A percentile compares a stretch with the other conserved stretches of the same genome.
phyloP scores from a whole-genome alignment of 2,888 invertebrate genomes.

The Calliopum simillimum region DNA sequence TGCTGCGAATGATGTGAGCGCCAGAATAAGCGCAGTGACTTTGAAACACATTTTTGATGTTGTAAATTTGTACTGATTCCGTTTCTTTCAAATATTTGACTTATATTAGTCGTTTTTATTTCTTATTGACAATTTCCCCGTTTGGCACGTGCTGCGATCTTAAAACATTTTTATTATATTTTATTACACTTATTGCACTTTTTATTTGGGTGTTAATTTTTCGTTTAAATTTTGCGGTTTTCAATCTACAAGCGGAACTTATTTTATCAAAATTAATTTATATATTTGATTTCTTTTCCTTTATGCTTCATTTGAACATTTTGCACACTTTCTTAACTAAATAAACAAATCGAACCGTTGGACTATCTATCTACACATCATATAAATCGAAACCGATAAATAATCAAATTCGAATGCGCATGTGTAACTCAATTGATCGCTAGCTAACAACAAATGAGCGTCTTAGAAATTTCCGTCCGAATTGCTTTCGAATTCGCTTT shows the following conservation, averaged over 20 bases:
- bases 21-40: slow-evolving; percentile 30
- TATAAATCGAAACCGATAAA: too few species aligned
- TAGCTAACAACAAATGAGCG: slow-evolving; percentile 6
- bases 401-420: too few species aligned
- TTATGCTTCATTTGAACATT: too few species aligned
- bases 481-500: slow-evolving; percentile 61
- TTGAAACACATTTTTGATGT: slow-evolving; percentile 44
- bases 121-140: neutral
- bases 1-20: slow-evolving; percentile 41
- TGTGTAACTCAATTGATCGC: too few species aligned
- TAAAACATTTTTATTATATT: neutral
- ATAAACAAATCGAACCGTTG: slow-evolving; percentile 6
- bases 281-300: too few species aligned
- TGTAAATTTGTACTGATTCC: neutral
- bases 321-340: too few species aligned
- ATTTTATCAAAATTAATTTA: too few species aligned
- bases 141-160: neutral
- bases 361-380: too few species aligned
- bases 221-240: too few species aligned
- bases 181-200: too few species aligned
- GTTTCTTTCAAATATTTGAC: neutral
- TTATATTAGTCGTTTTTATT: neutral
- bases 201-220: too few species aligned
- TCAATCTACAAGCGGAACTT: too few species aligned
- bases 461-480: slow-evolving; percentile 52